These are phyloP conservation scores for Callocephalon fimbriatum DNA, from an alignment of 2,113 vertebrate genomes.

Conservation along the genomic window DNA sequence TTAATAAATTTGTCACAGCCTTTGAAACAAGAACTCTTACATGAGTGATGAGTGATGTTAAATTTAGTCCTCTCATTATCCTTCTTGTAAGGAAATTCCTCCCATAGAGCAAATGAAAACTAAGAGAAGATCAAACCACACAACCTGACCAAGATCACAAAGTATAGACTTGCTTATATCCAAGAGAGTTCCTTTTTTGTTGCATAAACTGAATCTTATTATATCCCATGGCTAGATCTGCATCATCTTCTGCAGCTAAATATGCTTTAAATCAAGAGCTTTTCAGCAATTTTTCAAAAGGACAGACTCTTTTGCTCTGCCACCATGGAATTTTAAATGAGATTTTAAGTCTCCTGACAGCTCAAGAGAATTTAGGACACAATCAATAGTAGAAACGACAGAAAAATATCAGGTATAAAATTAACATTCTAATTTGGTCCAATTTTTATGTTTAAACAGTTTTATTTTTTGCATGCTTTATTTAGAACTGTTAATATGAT, in stretches of 20 bases:
- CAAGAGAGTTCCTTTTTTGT: not conserved
- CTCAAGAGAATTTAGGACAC: slow-evolving; percentile 44
- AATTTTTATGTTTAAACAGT: not conserved
- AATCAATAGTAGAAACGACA: slow-evolving; percentile 50
- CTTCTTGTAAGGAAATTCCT: slow-evolving; percentile 76
- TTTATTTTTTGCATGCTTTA: not conserved
- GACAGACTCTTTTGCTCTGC: slow-evolving; percentile 36
- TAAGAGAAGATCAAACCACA: slow-evolving; percentile 73
- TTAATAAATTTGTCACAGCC: slow-evolving; percentile 30
- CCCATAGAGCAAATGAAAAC: slow-evolving; percentile 75
- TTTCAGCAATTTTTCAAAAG: slow-evolving; percentile 38
- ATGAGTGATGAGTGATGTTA: slow-evolving; percentile 63
- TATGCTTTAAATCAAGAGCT: slow-evolving; percentile 64
- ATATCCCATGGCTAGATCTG: slow-evolving; percentile 22
- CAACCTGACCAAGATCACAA: slow-evolving; percentile 73
- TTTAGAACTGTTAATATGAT: not conserved
- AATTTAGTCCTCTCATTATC: slow-evolving; percentile 70
- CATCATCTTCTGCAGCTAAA: slow-evolving; percentile 56
- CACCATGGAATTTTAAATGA: slow-evolving; percentile 55
- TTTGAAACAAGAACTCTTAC: slow-evolving; percentile 66
- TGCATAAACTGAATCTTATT: slow-evolving; percentile 30
- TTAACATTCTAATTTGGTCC: not conserved
- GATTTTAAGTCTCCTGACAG: slow-evolving; percentile 61
- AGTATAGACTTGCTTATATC: slow-evolving; percentile 71
- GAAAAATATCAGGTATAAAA: slow-evolving; percentile 76